Evolutionary conservation across 2,888 invertebrate genomes (phyloP).

Genomic region (Megalurothrips usitatus): DNA sequence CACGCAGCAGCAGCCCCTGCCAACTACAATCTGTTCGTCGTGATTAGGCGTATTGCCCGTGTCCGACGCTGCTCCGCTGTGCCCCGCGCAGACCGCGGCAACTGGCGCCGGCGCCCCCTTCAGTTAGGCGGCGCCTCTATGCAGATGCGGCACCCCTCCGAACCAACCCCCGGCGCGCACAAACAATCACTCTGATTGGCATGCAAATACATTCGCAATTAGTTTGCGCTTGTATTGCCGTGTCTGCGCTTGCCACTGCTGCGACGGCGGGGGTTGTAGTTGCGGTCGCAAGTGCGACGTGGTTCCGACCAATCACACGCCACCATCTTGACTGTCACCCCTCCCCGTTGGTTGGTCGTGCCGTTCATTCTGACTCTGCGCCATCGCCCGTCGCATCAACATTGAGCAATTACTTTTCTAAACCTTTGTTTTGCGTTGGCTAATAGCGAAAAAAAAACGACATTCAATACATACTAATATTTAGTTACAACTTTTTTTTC

Average conservation of each 20-base stretch:
- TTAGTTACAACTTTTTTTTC: no score
- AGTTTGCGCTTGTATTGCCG: constrained; percentile 7
- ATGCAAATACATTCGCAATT: constrained; percentile 18
- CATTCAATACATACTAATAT: no score
- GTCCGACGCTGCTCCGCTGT: no score
- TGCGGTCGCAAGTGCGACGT: neutral
- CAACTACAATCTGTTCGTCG: neutral
- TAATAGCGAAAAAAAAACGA: no score
- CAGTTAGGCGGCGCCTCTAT: constrained; percentile 12
- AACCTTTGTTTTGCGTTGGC: no score
- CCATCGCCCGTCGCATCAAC: no score
- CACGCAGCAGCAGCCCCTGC: neutral
- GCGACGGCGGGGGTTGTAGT: no score
- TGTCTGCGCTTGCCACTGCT: no score
- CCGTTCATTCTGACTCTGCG: no score
- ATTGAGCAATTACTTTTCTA: no score
- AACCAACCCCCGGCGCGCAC: constrained; percentile 1
- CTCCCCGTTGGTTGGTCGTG: no score
- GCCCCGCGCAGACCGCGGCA: neutral
- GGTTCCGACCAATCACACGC: neutral
- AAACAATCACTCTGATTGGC: constrained; percentile 22
- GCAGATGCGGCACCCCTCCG: neutral
- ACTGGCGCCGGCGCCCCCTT: neutral
- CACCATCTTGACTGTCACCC: no score
- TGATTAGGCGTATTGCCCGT: neutral